Percentiles rank a stretch among this genome's conserved stretches.
These are phyloP conservation scores for Herpailurus yagouaroundi DNA, from an alignment of 2,113 vertebrate genomes.

Conservation along the genomic window DNA sequence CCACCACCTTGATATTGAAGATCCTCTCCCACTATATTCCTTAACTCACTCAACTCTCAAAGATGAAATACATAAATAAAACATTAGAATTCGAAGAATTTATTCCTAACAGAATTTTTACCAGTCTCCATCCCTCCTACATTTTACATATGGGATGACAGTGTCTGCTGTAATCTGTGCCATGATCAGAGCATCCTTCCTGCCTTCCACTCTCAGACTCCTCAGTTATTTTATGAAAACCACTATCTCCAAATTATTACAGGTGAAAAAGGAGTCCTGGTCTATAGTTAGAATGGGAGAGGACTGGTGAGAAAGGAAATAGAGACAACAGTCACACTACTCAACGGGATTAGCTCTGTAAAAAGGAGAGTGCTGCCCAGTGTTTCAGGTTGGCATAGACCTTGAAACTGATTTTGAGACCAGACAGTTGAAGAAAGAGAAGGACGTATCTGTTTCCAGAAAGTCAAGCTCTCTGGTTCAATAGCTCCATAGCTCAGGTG, in stretches of 20 bases:
- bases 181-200: background rate
- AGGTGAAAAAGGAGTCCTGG: background rate
- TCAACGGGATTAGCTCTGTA: background rate
- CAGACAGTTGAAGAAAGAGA: background rate
- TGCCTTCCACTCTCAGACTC: background rate
- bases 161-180: background rate
- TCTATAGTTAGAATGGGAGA: background rate
- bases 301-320: background rate
- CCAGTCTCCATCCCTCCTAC: background rate
- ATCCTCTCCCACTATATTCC: background rate
- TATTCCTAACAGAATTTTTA: background rate
- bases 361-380: background rate
- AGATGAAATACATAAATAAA: background rate
- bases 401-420: background rate
- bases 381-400: background rate
- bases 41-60: background rate
- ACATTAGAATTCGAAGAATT: conserved; percentile 4
- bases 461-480: background rate
- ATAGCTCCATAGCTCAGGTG: background rate
- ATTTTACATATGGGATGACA: background rate
- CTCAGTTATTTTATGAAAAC: background rate
- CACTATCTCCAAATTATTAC: background rate
- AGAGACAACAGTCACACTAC: background rate
- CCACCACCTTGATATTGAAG: background rate
- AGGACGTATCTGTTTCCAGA: background rate